Conservation (phyloP, 2,888 invertebrate species). For the Epistrophella euchroma region DNA sequence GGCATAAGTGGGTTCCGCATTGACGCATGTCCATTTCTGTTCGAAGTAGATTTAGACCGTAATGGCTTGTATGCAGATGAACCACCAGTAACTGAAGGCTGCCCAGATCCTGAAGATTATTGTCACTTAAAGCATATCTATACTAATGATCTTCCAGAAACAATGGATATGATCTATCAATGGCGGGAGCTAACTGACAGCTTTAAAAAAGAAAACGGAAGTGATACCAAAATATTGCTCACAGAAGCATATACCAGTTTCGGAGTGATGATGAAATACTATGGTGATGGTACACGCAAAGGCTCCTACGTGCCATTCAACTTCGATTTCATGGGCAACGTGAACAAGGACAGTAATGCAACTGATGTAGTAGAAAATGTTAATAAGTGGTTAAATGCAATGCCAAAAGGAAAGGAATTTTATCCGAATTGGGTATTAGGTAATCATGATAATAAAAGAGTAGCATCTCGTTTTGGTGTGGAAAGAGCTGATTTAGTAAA, state of each 20-base stretch:
- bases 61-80: constrained; percentile 82
- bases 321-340: constrained; percentile 86
- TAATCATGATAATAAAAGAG: constrained; percentile 90
- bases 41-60: constrained; percentile 81
- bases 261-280: constrained; percentile 85
- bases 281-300: constrained; percentile 84
- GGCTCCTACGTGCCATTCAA: constrained; percentile 88
- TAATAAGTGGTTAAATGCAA: constrained; percentile 86
- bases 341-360: constrained; percentile 83
- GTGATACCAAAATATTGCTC: constrained; percentile 85
- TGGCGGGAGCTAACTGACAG: constrained; percentile 88
- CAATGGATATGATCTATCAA: constrained; percentile 87
- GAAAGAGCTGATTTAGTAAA: constrained; percentile 91
- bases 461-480: constrained; percentile 88
- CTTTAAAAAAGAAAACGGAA: constrained; percentile 82
- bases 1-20: constrained; percentile 87
- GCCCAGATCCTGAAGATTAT: constrained; percentile 84
- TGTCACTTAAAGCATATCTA: constrained; percentile 86
- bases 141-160: constrained; percentile 86
- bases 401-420: constrained; percentile 82
- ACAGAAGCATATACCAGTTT: constrained; percentile 87
- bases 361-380: constrained; percentile 84
- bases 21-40: constrained; percentile 82
- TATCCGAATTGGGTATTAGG: constrained; percentile 85
- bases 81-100: constrained; percentile 83